These are phyloP conservation scores for Carterocephalus palaemon DNA, from an alignment of 2,888 invertebrate species.

Conservation along the genomic window DNA sequence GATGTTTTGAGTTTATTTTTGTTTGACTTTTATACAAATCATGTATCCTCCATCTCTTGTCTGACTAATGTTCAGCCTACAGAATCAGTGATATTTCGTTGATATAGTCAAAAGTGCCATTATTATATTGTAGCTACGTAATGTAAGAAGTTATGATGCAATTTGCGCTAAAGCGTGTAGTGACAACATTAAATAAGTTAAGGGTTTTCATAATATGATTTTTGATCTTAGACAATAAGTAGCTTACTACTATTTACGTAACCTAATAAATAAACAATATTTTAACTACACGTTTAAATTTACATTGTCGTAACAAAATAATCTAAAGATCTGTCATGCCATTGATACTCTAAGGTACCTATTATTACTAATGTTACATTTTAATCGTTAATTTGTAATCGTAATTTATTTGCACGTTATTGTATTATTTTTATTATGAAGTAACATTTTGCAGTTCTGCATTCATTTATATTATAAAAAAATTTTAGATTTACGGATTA, in stretches of 20 bases:
- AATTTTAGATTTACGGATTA: slow-evolving; percentile 9
- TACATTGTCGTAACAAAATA: slow-evolving; percentile 15
- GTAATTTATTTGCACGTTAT: slow-evolving; percentile 55
- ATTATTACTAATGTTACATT: slow-evolving; percentile 33
- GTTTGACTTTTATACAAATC: slow-evolving; percentile 1
- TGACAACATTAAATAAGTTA: neutral
- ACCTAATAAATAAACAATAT: slow-evolving; percentile 10
- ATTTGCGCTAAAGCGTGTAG: neutral
- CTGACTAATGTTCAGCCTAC: slow-evolving; percentile 19
- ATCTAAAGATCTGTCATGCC: slow-evolving; percentile 56
- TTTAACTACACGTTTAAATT: slow-evolving; percentile 13
- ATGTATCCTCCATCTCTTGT: slow-evolving; percentile 25
- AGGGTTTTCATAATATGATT: neutral
- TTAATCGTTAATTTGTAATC: slow-evolving; percentile 36
- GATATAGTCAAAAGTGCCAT: slow-evolving; percentile 28
- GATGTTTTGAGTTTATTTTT: slow-evolving; percentile 1
- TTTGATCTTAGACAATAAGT: neutral
- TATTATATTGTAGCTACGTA: slow-evolving; percentile 10
- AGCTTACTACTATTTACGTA: slow-evolving; percentile 7
- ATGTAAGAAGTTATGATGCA: slow-evolving; percentile 2
- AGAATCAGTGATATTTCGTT: slow-evolving; percentile 26
- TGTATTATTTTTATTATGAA: slow-evolving; percentile 36
- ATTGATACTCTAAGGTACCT: slow-evolving; percentile 69
- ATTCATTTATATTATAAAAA: slow-evolving; percentile 39
- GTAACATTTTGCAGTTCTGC: slow-evolving; percentile 38